A percentile compares a stretch with the other conserved stretches of the same genome.
These are phyloP conservation scores for Trissolcus japonicus DNA, from an alignment of 2,888 invertebrate genomes.

Conservation along the genomic window DNA sequence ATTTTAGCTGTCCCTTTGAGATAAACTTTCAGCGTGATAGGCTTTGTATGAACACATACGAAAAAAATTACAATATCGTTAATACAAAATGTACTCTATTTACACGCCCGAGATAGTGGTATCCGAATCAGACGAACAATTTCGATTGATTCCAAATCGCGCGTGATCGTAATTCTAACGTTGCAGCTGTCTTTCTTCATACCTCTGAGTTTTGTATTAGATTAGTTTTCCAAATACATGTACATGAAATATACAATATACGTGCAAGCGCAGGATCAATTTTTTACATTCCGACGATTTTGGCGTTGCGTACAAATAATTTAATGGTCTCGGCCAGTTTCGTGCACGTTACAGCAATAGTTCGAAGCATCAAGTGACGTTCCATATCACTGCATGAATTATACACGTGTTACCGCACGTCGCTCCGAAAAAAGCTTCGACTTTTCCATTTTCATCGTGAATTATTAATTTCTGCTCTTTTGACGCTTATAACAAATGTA, in stretches of 20 bases:
- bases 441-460: not conserved
- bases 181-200: not conserved
- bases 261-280: conserved; percentile 29
- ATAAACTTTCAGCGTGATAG: conserved; percentile 27
- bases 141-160: not conserved
- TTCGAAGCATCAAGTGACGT: conserved; percentile 14
- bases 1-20: conserved; percentile 10
- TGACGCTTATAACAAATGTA: conserved; percentile 20
- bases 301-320: too few relatives aligned
- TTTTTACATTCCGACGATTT: conserved; percentile 17
- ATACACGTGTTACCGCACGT: not conserved
- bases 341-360: conserved; percentile 10
- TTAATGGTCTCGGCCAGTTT: not conserved
- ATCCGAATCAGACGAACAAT: conserved; percentile 52
- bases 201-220: not conserved
- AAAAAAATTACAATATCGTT: conserved; percentile 59
- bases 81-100: conserved; percentile 64
- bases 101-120: conserved; percentile 63
- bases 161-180: not conserved
- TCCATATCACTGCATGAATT: conserved; percentile 12
- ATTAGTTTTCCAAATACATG: conserved; percentile 34
- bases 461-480: not conserved
- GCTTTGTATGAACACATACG: conserved; percentile 27
- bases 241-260: conserved; percentile 56
- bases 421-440: not conserved